Evolutionary conservation across 2,888 invertebrate genomes (phyloP), one percentile per base, ranked within the genome.

Genomic region (Carcina quercana): DNA sequence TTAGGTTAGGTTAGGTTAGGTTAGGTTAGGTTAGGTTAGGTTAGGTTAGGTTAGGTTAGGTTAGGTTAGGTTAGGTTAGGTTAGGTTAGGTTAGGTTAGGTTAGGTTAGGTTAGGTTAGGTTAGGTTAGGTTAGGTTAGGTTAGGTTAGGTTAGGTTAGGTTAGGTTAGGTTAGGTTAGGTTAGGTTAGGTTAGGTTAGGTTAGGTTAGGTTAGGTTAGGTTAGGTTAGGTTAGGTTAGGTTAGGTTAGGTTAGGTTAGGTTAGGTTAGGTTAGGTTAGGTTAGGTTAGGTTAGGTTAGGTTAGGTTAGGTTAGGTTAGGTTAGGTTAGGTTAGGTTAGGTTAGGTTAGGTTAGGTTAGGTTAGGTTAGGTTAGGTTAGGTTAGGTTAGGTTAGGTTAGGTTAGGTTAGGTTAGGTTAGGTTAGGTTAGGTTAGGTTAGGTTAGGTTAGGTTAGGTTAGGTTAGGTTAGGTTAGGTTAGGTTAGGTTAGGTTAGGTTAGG

Each of bases 181-280:
- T 40, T 36, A 35, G 37, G 40, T 37, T 37, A 37, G 40, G 40
- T 40, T 40, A 40, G 40, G 40, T 40, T 40, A 40, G 40, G 37
- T 40, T 37, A 37, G 40, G 40, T 40, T 41, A 39, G 44, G 41
- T 44, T 41, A 39, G 44, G 37, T 40, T 40, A 40, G 27, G 27
- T 27, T 27, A 27, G 27, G 27, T 27, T 27, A 27, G 27, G 27
- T 27, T 27, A 27, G 27, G 27, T 27, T 30, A 30, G 30, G 31
- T 31, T 31, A 31, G 30, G 31, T 31, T 31, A 31, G 31, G 31
- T 31, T 31, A 31, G 31, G 31, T 31, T 31, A 31, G 31, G 31
- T 31, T 31, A 31, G 31, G 31, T 31, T 31, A 31, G 31, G 31
- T 31, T 30, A 30, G 30, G 30, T 30, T 30, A 30, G 30, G 30